These are phyloP conservation scores for Andrena camellia DNA, from an alignment of 2,888 invertebrate genomes.

Conservation along the genomic window DNA sequence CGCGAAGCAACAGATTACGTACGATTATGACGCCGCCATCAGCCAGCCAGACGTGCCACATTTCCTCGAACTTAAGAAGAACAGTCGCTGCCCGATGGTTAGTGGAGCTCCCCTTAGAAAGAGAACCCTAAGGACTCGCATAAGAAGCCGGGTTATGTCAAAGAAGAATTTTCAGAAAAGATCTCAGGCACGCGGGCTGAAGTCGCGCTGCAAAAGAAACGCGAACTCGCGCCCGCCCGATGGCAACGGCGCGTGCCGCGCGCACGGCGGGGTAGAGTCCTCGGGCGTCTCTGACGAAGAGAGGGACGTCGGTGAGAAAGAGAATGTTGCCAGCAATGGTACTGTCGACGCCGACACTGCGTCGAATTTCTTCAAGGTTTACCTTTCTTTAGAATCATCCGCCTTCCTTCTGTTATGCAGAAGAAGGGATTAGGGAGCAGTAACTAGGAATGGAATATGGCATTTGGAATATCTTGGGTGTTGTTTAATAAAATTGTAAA, in stretches of 20 bases:
- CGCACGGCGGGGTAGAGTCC: neutral
- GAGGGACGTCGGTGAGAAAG: conserved; percentile 16
- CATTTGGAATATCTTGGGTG: too few species aligned
- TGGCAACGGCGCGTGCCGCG: neutral
- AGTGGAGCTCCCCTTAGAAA: conserved; percentile 28
- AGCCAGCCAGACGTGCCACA: conserved; percentile 69
- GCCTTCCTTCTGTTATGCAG: too few species aligned
- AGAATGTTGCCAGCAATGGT: conserved; percentile 12
- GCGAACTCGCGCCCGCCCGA: neutral
- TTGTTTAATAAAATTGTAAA: too few species aligned
- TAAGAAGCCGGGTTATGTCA: conserved; percentile 18
- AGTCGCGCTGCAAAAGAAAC: neutral
- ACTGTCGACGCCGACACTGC: neutral
- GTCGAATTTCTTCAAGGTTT: conserved; percentile 25
- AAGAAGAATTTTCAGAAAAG: conserved; percentile 56
- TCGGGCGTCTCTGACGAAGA: conserved; percentile 5
- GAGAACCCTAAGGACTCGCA: conserved; percentile 16
- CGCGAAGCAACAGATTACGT: conserved; percentile 37
- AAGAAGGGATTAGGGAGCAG: too few species aligned
- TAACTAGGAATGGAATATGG: too few species aligned
- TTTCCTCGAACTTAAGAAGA: conserved; percentile 45
- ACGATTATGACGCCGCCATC: conserved; percentile 71
- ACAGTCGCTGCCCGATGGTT: conserved; percentile 29
- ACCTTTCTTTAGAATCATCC: neutral
- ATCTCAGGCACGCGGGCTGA: conserved; percentile 27